A percentile compares a stretch with the other conserved stretches of the same genome.
Conservation (phyloP, 1,140 invertebrate species). For the Luehdorfia chinensis region DNA sequence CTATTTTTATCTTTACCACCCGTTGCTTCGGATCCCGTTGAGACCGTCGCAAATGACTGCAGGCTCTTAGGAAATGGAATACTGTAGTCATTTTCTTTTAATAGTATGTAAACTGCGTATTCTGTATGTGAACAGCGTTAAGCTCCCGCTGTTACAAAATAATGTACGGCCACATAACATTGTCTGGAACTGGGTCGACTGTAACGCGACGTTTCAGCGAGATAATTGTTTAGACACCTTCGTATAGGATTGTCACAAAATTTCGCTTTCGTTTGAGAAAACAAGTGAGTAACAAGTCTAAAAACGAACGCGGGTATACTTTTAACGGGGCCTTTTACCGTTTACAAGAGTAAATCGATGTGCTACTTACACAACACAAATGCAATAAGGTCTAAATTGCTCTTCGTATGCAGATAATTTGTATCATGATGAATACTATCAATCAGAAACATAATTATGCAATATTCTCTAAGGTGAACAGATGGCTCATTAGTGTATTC, state of each 20-base stretch:
- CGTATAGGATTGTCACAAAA: too few species aligned
- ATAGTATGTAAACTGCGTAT: conserved; percentile 39
- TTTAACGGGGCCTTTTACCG: too few species aligned
- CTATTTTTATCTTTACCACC: conserved; percentile 11
- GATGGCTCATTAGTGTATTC: conserved; percentile 1
- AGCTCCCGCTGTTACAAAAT: conserved; percentile 40
- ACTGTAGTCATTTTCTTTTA: conserved; percentile 41
- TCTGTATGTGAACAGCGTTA: conserved; percentile 27
- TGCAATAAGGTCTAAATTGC: too few species aligned
- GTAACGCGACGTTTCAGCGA: conserved; percentile 23
- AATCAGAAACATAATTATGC: too few species aligned
- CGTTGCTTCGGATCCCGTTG: conserved; percentile 10
- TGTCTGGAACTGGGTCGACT: conserved; percentile 30
- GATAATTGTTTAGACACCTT: conserved; percentile 3
- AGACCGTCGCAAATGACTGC: conserved; percentile 32
- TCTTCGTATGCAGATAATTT: too few species aligned
- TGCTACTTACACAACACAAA: too few species aligned
- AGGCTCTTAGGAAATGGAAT: conserved; percentile 48
- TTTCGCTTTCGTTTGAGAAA: too few species aligned
- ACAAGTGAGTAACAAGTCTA: too few species aligned
- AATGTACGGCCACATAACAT: conserved; percentile 26
- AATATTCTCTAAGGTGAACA: neutral
- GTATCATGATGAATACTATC: too few species aligned
- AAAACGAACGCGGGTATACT: too few species aligned
- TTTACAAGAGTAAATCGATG: too few species aligned